Base-by-base conservation (phyloP, 2,888 invertebrate genomes). In the Sphinx pinastri region DNA sequence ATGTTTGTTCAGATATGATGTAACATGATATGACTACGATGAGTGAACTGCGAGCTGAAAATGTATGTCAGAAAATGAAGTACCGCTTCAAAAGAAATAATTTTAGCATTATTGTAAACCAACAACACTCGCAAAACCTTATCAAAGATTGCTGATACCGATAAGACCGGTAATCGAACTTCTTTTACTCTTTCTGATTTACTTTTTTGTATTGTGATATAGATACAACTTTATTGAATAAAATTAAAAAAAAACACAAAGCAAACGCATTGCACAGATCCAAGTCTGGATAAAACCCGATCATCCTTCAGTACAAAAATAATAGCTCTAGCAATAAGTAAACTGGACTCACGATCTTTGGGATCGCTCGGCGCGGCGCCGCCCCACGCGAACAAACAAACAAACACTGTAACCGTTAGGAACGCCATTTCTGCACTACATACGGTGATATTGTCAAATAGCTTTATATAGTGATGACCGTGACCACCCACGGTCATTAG, bases 401-500 rank as follows among this genome's bases (percentile, higher is more conserved):
- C 73, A n/a, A 76, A 75, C 85, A 91, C 82, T 76, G 81, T 82
- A 73, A 85, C 81, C 74, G 77, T 82, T 73, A 84, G 77, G 74
- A 77, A 78, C 77, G 81, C 80, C 92, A 93, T 92, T 78, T 82
- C 79, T 80, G 79, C 80, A 87, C 86, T 86, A 83, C 82, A 82
- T 88, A 82, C 82, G 80, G 79, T 79, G 78, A 82, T 87, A 82
- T 82, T 81, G 83, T 76, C 78, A 81, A 88, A 79, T 85, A 79
- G 87, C 88, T 86, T 88, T 92, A 91, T 93, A 92, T 93, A 92
- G 80, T 76, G 76, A 74, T 82, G 90, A 81, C 89, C 88, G 81
- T 90, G 87, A 77, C 84, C 88, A 86, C 92, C 92, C 88, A 93
- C 93, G 73, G 81, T 71, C 84, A 88, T 91, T 89, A 89, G 78